Evolutionary conservation across 2,113 vertebrate genomes (phyloP), one percentile per base, ranked within the genome.

Genomic region (Hippocampus barbouri): DNA sequence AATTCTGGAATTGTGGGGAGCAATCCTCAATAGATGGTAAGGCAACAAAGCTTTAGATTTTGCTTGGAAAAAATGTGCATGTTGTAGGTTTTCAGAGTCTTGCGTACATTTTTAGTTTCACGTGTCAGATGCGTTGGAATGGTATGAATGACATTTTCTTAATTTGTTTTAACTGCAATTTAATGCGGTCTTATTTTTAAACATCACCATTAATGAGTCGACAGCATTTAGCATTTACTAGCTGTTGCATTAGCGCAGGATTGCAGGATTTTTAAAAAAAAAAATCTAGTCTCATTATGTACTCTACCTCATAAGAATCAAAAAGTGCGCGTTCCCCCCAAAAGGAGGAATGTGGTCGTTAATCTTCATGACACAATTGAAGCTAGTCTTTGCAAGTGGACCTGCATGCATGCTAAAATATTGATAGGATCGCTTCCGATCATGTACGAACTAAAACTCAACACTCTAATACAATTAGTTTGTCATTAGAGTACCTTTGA

Each of bases 1-100:
- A 90, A 98, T 98, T 78, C 86, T 99, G 38, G 96, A 96, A 90
- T 96, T 95, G 80, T 99, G 97, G 97, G 97, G 96, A 89, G 94
- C 94, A 73, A 91, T 98, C 72, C 94, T 99, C 68, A 93, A 87
- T 81, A 95, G 92, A 97, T 99, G 97, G 97, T 99, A 79, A 86
- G 85, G 16, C 2, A 27, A 61, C 3, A 40, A 45, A 70, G 54
- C 5, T 23, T 66, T 16, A 14, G 2, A 20, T 20, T 41, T 73
- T 59, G 11, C 10, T 59, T 57, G 5, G 5, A 6, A 61, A 66
- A 15, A 16, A 25, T 16, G 0, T 8, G 12, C 23, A 45, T 18
- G 5, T 14, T 66, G 25, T 1, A 8, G n/a, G 12, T 8, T 7
- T 41, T 64, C 43, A 56, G 8, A 11, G 2, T 12, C 40, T 43